Base-by-base conservation (phyloP, 2,888 invertebrate species). In the Anthophora plumipes region DNA sequence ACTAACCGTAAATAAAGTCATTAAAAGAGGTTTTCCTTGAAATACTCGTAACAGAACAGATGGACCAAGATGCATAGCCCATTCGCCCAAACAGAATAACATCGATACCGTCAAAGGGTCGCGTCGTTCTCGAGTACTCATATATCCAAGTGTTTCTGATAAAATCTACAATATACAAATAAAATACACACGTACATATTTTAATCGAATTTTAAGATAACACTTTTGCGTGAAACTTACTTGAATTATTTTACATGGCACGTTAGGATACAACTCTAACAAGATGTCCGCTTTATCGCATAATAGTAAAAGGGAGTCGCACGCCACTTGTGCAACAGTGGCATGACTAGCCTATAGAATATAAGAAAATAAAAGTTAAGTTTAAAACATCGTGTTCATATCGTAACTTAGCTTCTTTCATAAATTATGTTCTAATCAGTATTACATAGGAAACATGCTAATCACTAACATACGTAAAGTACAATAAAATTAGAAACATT, bases 81-180 rank as follows among this genome's bases (percentile, higher is more conserved):
- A 98, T 94, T 99, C 98, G 0, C 98, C 98, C 80, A 99, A 94
- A 91, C 98, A 98, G 73, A 98, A 95, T 89, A 99, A 95, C 87
- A 98, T 94, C 0, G 98, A 97, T 43, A 97, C 96, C 17, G 97
- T 95, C 72, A 98, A 93, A 76, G 97, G 95, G 57, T 91, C 91
- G 31, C 92, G 92, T 68, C 93, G 92, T 73, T 93, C 92, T 31
- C 93, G 91, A 64, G 94, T 93, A 86, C 94, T 94, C 89, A 95
- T 93, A 64, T 93, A 94, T 46, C 94, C 93, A 37, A 95, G 91
- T 8, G 95, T 95, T 72, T 94, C 93, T 0, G 94, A 93, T 71
- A 94, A 88, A 77, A 94, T 94, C 94, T 94, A 46, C 31, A 70
- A 52, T 7, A 20, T 52, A 22, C 12, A 1, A n/a, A 17, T 54